Conservation (phyloP, 2,888 invertebrate species). For the Stramonita haemastoma region DNA sequence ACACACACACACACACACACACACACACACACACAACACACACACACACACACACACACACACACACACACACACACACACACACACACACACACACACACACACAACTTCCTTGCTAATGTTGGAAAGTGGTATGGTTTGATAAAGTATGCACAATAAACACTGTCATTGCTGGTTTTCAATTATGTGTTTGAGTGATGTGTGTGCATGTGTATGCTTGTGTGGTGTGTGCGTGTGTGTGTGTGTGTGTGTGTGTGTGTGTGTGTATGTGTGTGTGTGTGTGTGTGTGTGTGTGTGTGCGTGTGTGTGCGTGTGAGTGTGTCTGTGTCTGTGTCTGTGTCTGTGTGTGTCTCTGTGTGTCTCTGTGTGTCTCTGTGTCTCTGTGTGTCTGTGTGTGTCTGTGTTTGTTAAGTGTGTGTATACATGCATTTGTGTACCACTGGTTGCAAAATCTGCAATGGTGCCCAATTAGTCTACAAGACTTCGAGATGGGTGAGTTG, state of each 20-base stretch:
- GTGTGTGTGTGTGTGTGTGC: background rate
- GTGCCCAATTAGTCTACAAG: too few relatives aligned
- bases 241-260: background rate
- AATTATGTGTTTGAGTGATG: background rate
- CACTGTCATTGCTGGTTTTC: background rate
- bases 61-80: background rate
- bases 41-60: background rate
- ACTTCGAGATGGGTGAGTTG: too few relatives aligned
- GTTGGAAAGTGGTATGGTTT: background rate
- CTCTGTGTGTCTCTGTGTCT: background rate
- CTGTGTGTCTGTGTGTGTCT: background rate
- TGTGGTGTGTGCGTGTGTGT: background rate
- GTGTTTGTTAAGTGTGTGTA: background rate
- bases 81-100: background rate
- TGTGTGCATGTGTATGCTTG: background rate
- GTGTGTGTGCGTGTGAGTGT: background rate
- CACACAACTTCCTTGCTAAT: too few relatives aligned
- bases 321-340: background rate
- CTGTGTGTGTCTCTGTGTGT: background rate
- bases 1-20: background rate
- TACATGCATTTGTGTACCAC: too few relatives aligned
- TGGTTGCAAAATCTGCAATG: too few relatives aligned
- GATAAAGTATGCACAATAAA: background rate
- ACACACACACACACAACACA: background rate
- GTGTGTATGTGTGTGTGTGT: background rate